phyloP scores from a whole-genome alignment of 1,140 invertebrate genomes.

The Drosophila burlai region DNA sequence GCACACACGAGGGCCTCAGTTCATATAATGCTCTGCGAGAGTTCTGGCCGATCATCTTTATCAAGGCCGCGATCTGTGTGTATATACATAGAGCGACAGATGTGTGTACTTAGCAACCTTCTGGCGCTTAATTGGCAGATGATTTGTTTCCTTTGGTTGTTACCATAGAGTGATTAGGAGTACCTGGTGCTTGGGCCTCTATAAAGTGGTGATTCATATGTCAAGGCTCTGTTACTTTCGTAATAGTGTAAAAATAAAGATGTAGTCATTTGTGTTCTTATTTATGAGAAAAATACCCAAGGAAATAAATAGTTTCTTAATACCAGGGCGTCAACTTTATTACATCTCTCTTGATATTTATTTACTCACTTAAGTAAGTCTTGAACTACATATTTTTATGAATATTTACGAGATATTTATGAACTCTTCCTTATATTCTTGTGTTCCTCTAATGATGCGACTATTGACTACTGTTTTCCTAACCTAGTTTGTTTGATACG shows the following conservation, averaged over 20 bases:
- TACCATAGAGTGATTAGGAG: conserved; percentile 7
- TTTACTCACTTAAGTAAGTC: not conserved
- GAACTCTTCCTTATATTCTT: not conserved
- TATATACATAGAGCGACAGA: conserved; percentile 35
- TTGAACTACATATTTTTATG: not conserved
- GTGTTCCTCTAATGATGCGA: not conserved
- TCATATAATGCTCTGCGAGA: conserved; percentile 53
- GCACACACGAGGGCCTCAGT: conserved; percentile 49
- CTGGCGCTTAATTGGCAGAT: conserved; percentile 38
- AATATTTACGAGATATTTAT: not conserved
- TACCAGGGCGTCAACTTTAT: not conserved
- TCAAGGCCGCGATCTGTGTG: conserved; percentile 71
- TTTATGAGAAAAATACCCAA: not conserved
- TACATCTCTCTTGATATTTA: not conserved
- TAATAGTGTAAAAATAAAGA: conserved; percentile 1
- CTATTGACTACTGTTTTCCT: not conserved
- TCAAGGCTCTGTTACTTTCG: conserved; percentile 6
- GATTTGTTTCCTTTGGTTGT: conserved; percentile 39
- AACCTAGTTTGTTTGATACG: not conserved
- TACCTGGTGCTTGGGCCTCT: not conserved
- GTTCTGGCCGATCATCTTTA: conserved; percentile 66
- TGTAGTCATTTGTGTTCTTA: not conserved
- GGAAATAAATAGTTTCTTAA: not conserved
- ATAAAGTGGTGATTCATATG: not conserved
- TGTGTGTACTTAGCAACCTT: conserved; percentile 41